Evolutionary conservation across 2,113 vertebrate species (phyloP), one percentile per base, ranked within the genome.

Genomic region (Tricholaema leucomelas): DNA sequence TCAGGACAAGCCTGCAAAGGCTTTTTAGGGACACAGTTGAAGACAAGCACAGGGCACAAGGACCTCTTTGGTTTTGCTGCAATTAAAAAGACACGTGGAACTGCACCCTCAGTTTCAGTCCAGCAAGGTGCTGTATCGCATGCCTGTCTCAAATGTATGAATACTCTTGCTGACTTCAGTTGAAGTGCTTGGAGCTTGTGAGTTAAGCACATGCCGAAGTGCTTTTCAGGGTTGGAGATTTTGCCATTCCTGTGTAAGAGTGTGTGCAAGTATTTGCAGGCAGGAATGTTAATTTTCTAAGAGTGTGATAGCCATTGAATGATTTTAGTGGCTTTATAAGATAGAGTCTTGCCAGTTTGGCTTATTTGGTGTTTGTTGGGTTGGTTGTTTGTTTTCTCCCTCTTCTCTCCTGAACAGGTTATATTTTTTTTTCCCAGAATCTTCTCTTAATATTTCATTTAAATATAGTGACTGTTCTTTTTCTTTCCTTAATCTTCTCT

Each of bases 141-240:
- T 79, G 91, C 50, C 74, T 81, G 42, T 76, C 81, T 92, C 55
- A 16, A 42, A 82, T 70, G 48, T 33, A 76, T 55, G 75, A 95
- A 87, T 75, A n/a, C 83, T 90, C 76, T 42, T 44, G 27, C 33
- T 93, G 91, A 92, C 27, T 17, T 87, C 93, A 80, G 0, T 12
- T 89, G 85, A 82, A 93, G 81, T 46, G 12, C 87, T 81, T 61
- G 75, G 81, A 80, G 85, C 87, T 70, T 81, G 35, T 3, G 75
- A 92, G 85, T 92, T 92, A 85, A 95, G 95, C 91, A 90, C 87
- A 80, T 81, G 81, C 76, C 73, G 1, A 94, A 94, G 91, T 83
- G 94, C 91, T 94, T 92, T 87, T 85, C 91, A 85, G 79, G 84
- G 35, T 55, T 94, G 1, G 11, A 89, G 90, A 82, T 91, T 93